phyloP scores from a whole-genome alignment of 2,888 invertebrate species.

The Selenia dentaria region DNA sequence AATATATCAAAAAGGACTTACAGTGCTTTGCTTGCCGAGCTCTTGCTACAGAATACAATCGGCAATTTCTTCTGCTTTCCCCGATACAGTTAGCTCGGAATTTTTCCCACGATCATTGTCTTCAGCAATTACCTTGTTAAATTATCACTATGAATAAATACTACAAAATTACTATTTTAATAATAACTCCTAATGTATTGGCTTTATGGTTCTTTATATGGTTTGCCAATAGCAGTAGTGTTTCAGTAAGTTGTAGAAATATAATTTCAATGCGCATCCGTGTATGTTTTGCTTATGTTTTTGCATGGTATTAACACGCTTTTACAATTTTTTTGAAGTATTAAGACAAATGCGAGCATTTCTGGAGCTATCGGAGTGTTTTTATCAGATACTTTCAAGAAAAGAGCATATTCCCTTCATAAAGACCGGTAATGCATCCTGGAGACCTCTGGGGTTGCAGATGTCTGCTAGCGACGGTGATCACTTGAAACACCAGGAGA shows the following conservation, averaged over 20 bases:
- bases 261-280: slow-evolving; percentile 3
- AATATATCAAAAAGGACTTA: neutral
- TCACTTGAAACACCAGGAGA: no score
- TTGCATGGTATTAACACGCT: slow-evolving; percentile 1
- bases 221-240: neutral
- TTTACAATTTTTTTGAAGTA: slow-evolving; percentile 1
- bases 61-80: slow-evolving; percentile 55
- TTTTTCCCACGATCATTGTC: slow-evolving; percentile 74
- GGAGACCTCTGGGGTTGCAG: no score
- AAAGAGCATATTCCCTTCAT: no score
- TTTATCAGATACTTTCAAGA: no score
- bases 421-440: no score
- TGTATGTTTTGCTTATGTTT: neutral
- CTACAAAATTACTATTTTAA: neutral
- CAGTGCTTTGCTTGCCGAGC: slow-evolving; percentile 6
- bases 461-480: no score
- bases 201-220: slow-evolving; percentile 4
- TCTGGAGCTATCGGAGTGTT: no score
- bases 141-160: slow-evolving; percentile 14
- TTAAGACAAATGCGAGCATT: no score
- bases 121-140: slow-evolving; percentile 39
- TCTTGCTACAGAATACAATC: slow-evolving; percentile 52
- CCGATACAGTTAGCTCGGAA: slow-evolving; percentile 60
- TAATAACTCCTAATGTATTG: slow-evolving; percentile 6
- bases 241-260: neutral